phyloP scores from a whole-genome alignment of 2,888 invertebrate genomes.

The Eupithecia exiguata region DNA sequence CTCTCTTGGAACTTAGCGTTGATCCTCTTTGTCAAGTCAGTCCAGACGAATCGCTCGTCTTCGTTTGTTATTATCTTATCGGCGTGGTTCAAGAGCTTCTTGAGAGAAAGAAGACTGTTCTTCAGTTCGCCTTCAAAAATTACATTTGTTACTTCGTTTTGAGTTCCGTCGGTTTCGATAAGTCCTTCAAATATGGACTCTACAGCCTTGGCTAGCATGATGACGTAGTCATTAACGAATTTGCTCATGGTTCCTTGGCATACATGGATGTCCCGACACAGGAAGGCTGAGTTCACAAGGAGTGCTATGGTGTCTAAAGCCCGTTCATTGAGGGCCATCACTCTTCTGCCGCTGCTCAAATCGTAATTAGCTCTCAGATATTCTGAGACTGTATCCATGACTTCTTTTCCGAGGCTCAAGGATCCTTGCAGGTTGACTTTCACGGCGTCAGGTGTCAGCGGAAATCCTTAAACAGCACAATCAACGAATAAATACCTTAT shows the following conservation, averaged over 20 bases:
- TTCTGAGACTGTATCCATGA: conserved; percentile 58
- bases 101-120: conserved; percentile 50
- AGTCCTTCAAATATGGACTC: conserved; percentile 54
- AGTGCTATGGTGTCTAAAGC: conserved; percentile 46
- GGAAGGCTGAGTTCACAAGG: conserved; percentile 52
- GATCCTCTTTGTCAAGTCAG: conserved; percentile 62
- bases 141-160: conserved; percentile 12
- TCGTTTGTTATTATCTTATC: conserved; percentile 49
- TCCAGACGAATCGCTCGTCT: conserved; percentile 56
- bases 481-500: neutral
- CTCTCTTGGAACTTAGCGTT: conserved; percentile 61
- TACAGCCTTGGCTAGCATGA: conserved; percentile 53
- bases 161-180: conserved; percentile 39
- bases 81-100: conserved; percentile 51
- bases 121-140: conserved; percentile 54
- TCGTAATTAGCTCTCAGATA: conserved; percentile 48
- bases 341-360: conserved; percentile 16
- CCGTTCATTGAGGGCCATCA: conserved; percentile 1
- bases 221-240: conserved; percentile 63
- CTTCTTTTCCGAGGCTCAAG: conserved; percentile 65
- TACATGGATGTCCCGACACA: conserved; percentile 60
- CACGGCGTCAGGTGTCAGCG: conserved; percentile 47
- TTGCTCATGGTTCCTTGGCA: conserved; percentile 52
- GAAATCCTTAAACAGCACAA: conserved; percentile 27
- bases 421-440: conserved; percentile 70